Percentiles rank a stretch among this genome's conserved stretches.
phyloP scores from a whole-genome alignment of 1,140 invertebrate species.

The Varroa destructor region DNA sequence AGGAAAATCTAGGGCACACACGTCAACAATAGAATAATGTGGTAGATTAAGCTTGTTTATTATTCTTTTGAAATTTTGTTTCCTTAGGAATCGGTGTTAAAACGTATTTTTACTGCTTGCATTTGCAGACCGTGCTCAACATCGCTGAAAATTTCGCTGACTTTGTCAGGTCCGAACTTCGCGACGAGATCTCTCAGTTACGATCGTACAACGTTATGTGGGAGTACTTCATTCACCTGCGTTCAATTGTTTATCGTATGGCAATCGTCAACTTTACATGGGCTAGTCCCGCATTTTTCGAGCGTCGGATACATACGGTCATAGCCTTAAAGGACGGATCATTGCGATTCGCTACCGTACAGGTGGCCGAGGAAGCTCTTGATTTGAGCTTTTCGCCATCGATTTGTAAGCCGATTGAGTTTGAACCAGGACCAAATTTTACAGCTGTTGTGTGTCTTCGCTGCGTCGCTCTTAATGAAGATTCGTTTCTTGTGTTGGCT shows the following conservation, averaged over 20 bases:
- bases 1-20: too few relatives aligned
- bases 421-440: background rate
- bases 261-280: constrained; percentile 19
- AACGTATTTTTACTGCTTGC: too few relatives aligned
- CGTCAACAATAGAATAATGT: too few relatives aligned
- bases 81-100: too few relatives aligned
- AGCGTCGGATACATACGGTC: constrained; percentile 7
- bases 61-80: too few relatives aligned
- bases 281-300: background rate
- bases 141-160: constrained; percentile 1
- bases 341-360: background rate
- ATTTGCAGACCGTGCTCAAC: constrained; percentile 1
- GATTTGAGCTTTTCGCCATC: constrained; percentile 3
- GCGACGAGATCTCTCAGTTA: background rate
- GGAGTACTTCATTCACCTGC: constrained; percentile 2
- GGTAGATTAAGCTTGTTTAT: too few relatives aligned
- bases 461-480: constrained; percentile 13
- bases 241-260: constrained; percentile 19
- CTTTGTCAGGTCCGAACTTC: background rate
- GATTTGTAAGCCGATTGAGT: background rate
- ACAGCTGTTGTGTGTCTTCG: constrained; percentile 14
- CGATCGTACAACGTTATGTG: background rate
- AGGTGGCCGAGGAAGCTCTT: background rate
- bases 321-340: constrained; percentile 14
- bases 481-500: background rate